Percentiles rank a stretch among this genome's conserved stretches.
Evolutionary conservation across 2,888 invertebrate genomes (phyloP).

Genomic region (Silvanus unidentatus): DNA sequence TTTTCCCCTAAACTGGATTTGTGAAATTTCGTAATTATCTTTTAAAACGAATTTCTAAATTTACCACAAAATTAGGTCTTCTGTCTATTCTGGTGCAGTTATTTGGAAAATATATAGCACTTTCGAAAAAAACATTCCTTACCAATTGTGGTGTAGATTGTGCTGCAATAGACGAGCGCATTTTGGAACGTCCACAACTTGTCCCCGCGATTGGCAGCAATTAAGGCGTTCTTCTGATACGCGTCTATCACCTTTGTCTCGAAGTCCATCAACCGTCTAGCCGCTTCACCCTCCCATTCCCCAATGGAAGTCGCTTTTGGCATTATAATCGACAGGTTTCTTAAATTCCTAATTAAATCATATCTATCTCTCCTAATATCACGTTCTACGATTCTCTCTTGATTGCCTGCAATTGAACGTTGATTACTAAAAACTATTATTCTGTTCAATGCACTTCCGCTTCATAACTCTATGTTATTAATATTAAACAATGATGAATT

Average conservation of each 20-base stretch:
- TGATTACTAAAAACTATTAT: not conserved
- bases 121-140: no score
- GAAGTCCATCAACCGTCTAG: conserved; percentile 49
- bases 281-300: conserved; percentile 50
- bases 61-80: no score
- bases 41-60: no score
- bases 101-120: no score
- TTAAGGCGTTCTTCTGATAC: conserved; percentile 30
- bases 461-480: no score
- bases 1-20: no score
- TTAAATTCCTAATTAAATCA: conserved; percentile 32
- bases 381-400: conserved; percentile 31
- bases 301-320: conserved; percentile 34
- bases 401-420: conserved; percentile 26
- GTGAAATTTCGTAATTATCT: no score
- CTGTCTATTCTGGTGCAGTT: no score
- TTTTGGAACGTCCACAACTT: conserved; percentile 80
- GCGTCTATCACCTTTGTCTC: conserved; percentile 46
- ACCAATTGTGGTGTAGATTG: conserved; percentile 88
- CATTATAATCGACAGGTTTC: conserved; percentile 31
- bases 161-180: conserved; percentile 79
- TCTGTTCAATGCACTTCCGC: no score
- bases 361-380: conserved; percentile 35
- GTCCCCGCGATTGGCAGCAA: conserved; percentile 40
- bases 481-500: no score